These are phyloP conservation scores for Hippocampus zosterae DNA, from an alignment of 2,113 vertebrate species.

Conservation along the genomic window DNA sequence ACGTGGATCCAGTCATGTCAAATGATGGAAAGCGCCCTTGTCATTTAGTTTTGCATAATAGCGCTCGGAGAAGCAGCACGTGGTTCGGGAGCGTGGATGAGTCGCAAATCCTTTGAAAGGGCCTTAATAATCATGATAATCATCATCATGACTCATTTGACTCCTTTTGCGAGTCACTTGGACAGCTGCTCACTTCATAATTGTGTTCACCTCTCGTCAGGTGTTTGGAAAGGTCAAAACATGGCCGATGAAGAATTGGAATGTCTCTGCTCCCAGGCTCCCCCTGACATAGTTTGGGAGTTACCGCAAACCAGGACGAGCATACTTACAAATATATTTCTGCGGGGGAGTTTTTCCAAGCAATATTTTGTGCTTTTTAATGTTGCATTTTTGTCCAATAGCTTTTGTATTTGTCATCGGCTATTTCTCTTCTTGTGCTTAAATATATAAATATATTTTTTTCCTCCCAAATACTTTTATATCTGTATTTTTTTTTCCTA, in stretches of 20 bases:
- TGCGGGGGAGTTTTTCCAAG: too few relatives aligned
- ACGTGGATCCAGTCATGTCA: constrained; percentile 42
- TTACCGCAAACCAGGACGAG: background rate
- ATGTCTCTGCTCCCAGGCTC: background rate
- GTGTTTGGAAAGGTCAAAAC: background rate
- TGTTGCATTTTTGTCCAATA: too few relatives aligned
- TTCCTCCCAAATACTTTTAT: too few relatives aligned
- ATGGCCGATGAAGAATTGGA: background rate
- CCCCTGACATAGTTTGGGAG: background rate
- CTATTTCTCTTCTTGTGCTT: too few relatives aligned
- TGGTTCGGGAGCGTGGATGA: background rate
- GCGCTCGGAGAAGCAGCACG: background rate
- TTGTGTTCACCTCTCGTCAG: background rate
- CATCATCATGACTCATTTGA: background rate
- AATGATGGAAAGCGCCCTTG: background rate
- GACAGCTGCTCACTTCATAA: background rate
- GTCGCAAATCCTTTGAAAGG: background rate
- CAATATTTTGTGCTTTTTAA: too few relatives aligned
- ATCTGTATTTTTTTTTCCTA: too few relatives aligned
- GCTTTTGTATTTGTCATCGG: too few relatives aligned
- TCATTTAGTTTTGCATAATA: background rate
- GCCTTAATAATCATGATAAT: too few relatives aligned
- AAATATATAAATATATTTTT: too few relatives aligned
- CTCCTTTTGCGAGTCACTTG: background rate
- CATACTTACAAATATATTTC: too few relatives aligned